phyloP scores from a whole-genome alignment of 2,797 vertebrate genomes.

The Urophycis tenuis region DNA sequence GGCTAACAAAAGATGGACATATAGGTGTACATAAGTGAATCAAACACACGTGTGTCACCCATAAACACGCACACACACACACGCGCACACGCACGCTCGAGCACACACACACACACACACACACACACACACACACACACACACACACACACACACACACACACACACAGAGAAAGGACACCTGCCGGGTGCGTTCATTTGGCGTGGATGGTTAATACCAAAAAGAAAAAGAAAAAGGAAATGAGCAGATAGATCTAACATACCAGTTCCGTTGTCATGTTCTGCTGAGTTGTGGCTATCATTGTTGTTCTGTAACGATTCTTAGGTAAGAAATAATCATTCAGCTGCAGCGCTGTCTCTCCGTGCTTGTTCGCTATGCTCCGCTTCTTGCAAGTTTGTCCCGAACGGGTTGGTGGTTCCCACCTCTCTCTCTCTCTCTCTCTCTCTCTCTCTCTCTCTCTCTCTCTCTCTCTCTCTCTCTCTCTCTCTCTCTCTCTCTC shows the following conservation, averaged over 20 bases:
- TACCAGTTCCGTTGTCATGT: slow-evolving; percentile 77
- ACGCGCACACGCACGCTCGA: slow-evolving; percentile 1
- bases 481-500: slow-evolving; percentile 17
- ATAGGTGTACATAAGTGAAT: neutral
- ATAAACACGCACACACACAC: slow-evolving; percentile 10
- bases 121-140: slow-evolving; percentile 14
- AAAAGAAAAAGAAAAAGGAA: slow-evolving; percentile 2
- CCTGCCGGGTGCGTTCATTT: neutral
- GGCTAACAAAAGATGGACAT: neutral
- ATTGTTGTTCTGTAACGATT: slow-evolving; percentile 50
- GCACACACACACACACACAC: slow-evolving; percentile 12
- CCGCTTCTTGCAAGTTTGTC: slow-evolving; percentile 57
- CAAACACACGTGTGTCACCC: neutral
- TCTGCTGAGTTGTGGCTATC: slow-evolving; percentile 81
- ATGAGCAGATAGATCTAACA: slow-evolving; percentile 27
- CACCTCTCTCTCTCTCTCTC: slow-evolving; percentile 1
- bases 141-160: neutral
- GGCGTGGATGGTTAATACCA: neutral
- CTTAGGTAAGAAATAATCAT: slow-evolving; percentile 8
- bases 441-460: slow-evolving; percentile 31
- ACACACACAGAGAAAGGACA: slow-evolving; percentile 3
- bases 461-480: slow-evolving; percentile 1
- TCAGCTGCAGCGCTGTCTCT: slow-evolving; percentile 49
- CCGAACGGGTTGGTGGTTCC: slow-evolving; percentile 25
- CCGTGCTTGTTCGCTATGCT: slow-evolving; percentile 48